Conservation (phyloP, 2,797 vertebrate genomes). For the Eurystomus glaucurus region DNA sequence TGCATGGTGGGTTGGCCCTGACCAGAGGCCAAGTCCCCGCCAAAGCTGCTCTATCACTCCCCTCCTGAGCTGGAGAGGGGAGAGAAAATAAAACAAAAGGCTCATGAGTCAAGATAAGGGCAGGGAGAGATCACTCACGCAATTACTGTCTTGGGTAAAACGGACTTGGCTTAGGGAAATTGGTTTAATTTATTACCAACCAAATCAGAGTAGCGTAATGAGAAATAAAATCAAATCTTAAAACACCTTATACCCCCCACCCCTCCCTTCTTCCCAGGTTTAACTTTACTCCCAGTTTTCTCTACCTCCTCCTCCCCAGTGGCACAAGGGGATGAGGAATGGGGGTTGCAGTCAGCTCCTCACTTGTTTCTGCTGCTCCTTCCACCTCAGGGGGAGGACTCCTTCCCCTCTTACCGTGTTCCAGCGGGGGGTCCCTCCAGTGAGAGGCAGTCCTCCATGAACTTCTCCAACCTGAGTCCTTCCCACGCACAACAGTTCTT, state of each 20-base stretch:
- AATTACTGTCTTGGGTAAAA: not conserved
- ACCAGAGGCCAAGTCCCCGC: not conserved
- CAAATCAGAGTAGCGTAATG: not conserved
- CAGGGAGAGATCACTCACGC: not conserved
- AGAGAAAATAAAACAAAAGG: not conserved
- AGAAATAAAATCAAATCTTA: not conserved
- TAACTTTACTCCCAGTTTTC: not conserved
- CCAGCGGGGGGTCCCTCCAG: not conserved
- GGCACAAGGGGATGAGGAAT: not conserved
- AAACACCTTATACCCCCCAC: not conserved
- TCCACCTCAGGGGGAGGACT: not conserved
- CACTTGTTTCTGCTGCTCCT: not conserved
- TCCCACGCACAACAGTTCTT: too few relatives aligned
- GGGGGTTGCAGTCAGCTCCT: not conserved
- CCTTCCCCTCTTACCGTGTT: not conserved
- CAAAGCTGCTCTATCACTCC: not conserved
- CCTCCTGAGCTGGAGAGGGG: not conserved
- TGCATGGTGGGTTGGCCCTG: not conserved
- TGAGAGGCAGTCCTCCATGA: not conserved
- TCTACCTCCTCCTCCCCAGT: not conserved
- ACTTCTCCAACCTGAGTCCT: not conserved
- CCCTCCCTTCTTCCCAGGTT: not conserved
- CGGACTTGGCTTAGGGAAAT: not conserved
- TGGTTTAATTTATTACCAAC: not conserved
- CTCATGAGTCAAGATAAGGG: too few relatives aligned